phyloP scores from a whole-genome alignment of 2,797 vertebrate genomes.

The Aquila chrysaetos region DNA sequence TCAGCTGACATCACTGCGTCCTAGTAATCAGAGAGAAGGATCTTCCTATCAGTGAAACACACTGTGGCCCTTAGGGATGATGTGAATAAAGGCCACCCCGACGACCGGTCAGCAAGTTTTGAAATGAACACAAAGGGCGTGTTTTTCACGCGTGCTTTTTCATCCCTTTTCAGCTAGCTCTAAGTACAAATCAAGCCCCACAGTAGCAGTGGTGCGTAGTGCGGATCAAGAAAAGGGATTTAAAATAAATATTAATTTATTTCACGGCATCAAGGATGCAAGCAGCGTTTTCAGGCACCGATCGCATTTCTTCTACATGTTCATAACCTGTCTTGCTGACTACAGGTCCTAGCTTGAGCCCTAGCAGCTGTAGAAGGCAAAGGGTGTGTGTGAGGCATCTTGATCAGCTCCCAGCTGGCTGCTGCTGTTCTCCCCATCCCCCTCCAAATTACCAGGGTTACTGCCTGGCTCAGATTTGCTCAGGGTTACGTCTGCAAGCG shows the following conservation, averaged over 20 bases:
- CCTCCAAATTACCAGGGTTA: conserved; percentile 55
- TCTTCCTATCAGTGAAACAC: background rate
- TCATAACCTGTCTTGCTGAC: background rate
- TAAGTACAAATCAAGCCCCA: background rate
- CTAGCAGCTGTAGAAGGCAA: conserved; percentile 32
- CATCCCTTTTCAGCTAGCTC: background rate
- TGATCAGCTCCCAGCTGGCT: conserved; percentile 61
- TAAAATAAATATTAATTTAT: background rate
- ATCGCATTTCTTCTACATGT: background rate
- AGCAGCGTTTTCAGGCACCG: background rate
- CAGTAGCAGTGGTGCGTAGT: background rate
- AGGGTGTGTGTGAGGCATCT: conserved; percentile 26
- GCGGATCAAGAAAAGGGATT: background rate
- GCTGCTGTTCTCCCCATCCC: conserved; percentile 44
- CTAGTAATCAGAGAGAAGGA: background rate
- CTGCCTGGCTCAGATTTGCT: conserved; percentile 13
- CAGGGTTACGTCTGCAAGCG: conserved; percentile 24
- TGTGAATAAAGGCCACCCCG: background rate
- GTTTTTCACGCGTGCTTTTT: background rate
- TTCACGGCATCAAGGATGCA: background rate
- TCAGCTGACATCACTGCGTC: background rate
- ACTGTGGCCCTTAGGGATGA: rapidly evolving
- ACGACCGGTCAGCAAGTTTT: background rate
- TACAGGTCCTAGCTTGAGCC: conserved; percentile 32
- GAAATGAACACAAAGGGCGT: background rate